Conservation (phyloP, 2,888 invertebrate genomes). For the Melolontha melolontha region DNA sequence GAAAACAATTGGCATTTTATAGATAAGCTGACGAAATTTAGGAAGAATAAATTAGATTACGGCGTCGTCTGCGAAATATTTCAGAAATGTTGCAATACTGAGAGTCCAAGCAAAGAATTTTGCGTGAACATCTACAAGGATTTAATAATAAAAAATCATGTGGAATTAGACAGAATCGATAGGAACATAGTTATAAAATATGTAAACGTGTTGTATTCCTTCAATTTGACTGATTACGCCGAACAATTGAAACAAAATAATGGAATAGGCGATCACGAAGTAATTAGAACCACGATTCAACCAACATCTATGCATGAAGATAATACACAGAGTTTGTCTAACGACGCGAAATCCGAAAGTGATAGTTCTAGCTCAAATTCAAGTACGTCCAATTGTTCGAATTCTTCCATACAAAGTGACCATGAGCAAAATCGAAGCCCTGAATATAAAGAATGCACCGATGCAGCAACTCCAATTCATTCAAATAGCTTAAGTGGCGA, state of each 20-base stretch:
- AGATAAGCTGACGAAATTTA: constrained; percentile 39
- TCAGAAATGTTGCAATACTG: constrained; percentile 25
- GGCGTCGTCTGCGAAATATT: constrained; percentile 39
- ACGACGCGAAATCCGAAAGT: too few relatives aligned
- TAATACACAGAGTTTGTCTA: too few relatives aligned
- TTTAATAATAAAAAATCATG: constrained; percentile 34
- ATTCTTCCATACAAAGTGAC: too few relatives aligned
- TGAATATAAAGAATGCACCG: too few relatives aligned
- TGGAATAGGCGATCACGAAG: constrained; percentile 18
- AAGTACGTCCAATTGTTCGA: too few relatives aligned
- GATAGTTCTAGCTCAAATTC: too few relatives aligned
- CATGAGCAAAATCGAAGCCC: too few relatives aligned
- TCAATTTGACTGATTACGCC: constrained; percentile 22
- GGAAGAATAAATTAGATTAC: constrained; percentile 29
- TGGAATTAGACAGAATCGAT: constrained; percentile 27
- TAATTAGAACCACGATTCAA: not conserved
- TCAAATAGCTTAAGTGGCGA: too few relatives aligned
- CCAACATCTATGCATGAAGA: not conserved
- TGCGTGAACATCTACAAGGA: constrained; percentile 40
- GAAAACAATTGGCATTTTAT: constrained; percentile 42
- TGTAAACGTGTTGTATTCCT: constrained; percentile 24
- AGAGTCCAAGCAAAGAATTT: constrained; percentile 17
- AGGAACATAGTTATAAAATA: constrained; percentile 31
- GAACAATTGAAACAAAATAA: constrained; percentile 27
- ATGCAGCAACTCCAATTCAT: too few relatives aligned